phyloP scores from a whole-genome alignment of 2,113 vertebrate species.

The Tetrao urogallus region DNA sequence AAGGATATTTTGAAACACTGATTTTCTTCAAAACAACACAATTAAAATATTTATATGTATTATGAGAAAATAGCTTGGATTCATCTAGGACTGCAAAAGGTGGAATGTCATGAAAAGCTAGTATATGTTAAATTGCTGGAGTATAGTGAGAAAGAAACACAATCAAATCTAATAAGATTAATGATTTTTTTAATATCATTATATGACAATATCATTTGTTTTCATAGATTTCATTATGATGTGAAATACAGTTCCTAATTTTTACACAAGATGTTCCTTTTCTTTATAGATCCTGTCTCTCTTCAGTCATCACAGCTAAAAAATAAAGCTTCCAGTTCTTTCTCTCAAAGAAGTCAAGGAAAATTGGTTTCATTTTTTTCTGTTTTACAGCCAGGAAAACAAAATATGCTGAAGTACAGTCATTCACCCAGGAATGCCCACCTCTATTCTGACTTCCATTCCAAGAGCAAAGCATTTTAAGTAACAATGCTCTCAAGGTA shows the following conservation, averaged over 20 bases:
- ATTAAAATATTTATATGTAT: not conserved
- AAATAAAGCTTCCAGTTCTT: not conserved
- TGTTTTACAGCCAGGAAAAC: conserved; percentile 8
- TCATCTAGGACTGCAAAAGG: not conserved
- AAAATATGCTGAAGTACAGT: not conserved
- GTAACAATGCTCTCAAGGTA: not conserved
- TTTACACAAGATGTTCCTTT: not conserved
- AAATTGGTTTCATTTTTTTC: not conserved
- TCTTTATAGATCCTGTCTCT: not conserved
- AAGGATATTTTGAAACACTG: not conserved
- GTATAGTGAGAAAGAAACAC: not conserved
- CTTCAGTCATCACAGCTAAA: not conserved
- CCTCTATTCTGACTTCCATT: not conserved
- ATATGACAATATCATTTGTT: not conserved
- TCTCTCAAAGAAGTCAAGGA: not conserved
- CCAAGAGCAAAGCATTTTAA: not conserved
- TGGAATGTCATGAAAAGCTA: not conserved
- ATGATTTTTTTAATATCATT: not conserved
- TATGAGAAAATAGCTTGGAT: not conserved
- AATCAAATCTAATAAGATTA: not conserved
- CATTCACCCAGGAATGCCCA: conserved; percentile 5
- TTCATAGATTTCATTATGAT: not conserved
- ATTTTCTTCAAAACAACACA: not conserved
- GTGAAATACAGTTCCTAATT: not conserved
- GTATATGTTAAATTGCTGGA: not conserved